These are phyloP conservation scores for Telmatochromis sp. DNA, from an alignment of 2,113 vertebrate species.

Conservation along the genomic window DNA sequence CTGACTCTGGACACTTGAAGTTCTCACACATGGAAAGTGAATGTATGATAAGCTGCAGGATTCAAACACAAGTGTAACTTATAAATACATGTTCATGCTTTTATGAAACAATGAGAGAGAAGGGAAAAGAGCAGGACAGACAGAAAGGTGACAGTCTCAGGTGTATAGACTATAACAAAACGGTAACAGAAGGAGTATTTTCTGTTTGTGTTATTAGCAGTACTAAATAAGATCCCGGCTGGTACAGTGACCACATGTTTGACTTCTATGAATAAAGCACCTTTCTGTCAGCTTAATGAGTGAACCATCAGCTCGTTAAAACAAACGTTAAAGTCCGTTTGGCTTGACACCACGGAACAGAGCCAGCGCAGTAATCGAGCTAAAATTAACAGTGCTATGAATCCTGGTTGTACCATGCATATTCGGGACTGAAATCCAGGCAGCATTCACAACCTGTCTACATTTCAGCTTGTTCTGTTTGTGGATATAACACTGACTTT, in stretches of 20 bases:
- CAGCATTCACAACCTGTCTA: not conserved
- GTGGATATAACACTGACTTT: not conserved
- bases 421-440: not conserved
- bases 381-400: not conserved
- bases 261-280: not conserved
- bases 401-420: not conserved
- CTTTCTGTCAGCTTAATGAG: not conserved
- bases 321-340: not conserved
- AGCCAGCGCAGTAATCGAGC: not conserved
- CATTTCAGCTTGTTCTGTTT: not conserved
- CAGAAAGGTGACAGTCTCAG: not conserved
- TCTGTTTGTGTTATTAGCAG: not conserved
- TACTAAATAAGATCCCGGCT: not conserved
- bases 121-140: not conserved
- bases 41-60: not conserved
- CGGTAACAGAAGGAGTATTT: not conserved
- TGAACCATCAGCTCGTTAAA: not conserved
- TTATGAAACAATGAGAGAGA: not conserved
- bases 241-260: not conserved
- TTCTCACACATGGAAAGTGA: not conserved
- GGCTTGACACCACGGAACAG: not conserved
- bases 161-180: not conserved
- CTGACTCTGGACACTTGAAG: not conserved
- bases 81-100: not conserved
- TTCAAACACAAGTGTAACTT: not conserved